A percentile compares a stretch with the other conserved stretches of the same genome.
Evolutionary conservation across 2,113 vertebrate genomes (phyloP).

Genomic region (Anser cygnoides): DNA sequence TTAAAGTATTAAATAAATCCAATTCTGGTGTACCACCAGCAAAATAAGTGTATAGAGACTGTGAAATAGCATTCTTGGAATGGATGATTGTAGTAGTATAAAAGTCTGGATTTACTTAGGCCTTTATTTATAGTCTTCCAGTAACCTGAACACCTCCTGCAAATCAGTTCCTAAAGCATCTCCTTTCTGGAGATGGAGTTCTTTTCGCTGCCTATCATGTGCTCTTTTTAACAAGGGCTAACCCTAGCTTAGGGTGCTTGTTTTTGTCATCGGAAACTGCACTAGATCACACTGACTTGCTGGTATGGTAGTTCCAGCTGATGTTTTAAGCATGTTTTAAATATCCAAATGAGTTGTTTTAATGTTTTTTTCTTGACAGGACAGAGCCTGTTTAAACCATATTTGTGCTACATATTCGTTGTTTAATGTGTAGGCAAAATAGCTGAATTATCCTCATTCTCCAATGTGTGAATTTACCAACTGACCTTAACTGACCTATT

Average conservation of each 20-base stretch:
- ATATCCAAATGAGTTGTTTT: not conserved
- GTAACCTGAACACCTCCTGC: not conserved
- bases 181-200: not conserved
- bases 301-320: not conserved
- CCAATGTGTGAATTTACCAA: not conserved
- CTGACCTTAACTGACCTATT: not conserved
- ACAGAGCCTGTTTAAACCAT: not conserved
- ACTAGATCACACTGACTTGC: not conserved
- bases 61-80: rapidly evolving
- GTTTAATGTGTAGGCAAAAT: not conserved
- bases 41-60: not conserved
- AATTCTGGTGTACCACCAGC: not conserved
- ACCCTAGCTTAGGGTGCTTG: not conserved
- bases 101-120: not conserved
- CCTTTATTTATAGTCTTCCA: not conserved
- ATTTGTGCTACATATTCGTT: not conserved
- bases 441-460: not conserved
- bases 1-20: not conserved
- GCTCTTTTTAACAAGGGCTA: not conserved
- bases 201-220: not conserved
- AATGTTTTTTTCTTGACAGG: not conserved
- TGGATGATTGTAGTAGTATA: not conserved
- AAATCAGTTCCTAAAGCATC: not conserved
- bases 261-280: not conserved
- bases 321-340: no score